Percentiles rank a stretch among this genome's conserved stretches.
Conservation (phyloP, 2,797 vertebrate species). For the Acipenser ruthenus region DNA sequence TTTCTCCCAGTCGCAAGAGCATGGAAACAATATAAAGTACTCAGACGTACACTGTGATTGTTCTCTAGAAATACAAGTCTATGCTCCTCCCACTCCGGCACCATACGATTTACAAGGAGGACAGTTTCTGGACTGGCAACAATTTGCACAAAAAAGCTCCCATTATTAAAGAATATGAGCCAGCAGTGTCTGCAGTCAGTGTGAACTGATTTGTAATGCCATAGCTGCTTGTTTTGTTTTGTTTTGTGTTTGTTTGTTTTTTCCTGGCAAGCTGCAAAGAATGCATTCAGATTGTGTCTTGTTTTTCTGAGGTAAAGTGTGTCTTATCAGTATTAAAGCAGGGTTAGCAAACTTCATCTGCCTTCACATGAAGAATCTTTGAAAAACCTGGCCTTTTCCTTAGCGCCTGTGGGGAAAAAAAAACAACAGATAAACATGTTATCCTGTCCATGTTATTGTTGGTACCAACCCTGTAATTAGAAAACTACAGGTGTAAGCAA, state of each 20-base stretch:
- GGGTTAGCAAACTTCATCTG: slow-evolving; percentile 79
- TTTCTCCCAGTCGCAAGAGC: not conserved
- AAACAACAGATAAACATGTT: slow-evolving; percentile 5
- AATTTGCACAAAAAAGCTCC: no score
- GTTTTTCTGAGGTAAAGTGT: not conserved
- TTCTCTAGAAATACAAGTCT: no score
- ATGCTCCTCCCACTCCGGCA: no score
- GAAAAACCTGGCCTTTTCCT: slow-evolving; percentile 95
- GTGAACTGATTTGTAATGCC: no score
- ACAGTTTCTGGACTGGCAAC: no score
- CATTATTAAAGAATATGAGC: no score
- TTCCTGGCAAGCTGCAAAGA: not conserved
- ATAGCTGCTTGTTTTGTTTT: no score
- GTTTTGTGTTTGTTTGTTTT: not conserved
- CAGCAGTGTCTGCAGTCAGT: no score
- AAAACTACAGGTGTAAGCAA: not conserved
- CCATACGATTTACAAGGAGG: no score
- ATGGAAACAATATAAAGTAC: no score
- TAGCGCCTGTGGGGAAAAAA: slow-evolving; percentile 68
- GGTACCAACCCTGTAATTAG: not conserved
- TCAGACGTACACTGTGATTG: no score
- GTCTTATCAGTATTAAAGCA: slow-evolving; percentile 11
- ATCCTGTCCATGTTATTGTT: slow-evolving; percentile 21
- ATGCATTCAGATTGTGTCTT: slow-evolving; percentile 2
- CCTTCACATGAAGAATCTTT: slow-evolving; percentile 94